Base-by-base conservation (phyloP, 2,113 vertebrate genomes). In the Sinocyclocheilus rhinocerous region DNA sequence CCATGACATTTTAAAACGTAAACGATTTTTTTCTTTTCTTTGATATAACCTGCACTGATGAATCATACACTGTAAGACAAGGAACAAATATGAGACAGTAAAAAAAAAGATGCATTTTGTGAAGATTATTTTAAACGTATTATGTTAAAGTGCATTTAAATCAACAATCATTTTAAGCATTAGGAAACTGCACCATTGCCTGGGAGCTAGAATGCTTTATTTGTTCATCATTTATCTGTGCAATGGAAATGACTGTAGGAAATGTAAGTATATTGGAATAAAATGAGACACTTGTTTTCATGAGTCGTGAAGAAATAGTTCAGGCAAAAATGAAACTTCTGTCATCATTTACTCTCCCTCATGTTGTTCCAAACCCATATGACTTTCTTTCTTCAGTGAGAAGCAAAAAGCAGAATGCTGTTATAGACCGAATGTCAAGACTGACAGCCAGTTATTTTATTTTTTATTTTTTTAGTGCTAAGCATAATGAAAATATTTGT, bases 241-340 rank as follows among this genome's bases (percentile, higher is more conserved):
- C 18, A 39, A 22, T 39, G 33, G 69, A 7, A 70, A 70, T 36
- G 33, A 36, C 67, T 36, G 33, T 70, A 70, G 29, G 67, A 70
- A 70, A 33, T 36, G 67, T 20, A 70, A 36, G 29, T 70, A 70
- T 70, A 70, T 39, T 72, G 18, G 69, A 39, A 72, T 72, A 72
- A 72, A 72, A 39, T 72, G 7, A 36, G 67, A 36, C 67, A 70
- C 29, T 70, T 36, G 67, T 69, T 69, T 69, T 33, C 16, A 57
- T 69, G 4, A 39, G 8, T 39, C 18, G 6, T 72, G 69, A 42
- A 72, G 9, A 39, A 72, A 72, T 22, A 12, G 2, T 42, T 72
- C 36, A 42, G 11, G 18, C 9, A 39, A 39, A 42, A 11, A 72
- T 42, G 36, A 72, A 72, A 39, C 69, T 39, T 70, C 29, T 39